Conservation (phyloP, 2,888 invertebrate genomes). For the Ophioninae sp. region DNA sequence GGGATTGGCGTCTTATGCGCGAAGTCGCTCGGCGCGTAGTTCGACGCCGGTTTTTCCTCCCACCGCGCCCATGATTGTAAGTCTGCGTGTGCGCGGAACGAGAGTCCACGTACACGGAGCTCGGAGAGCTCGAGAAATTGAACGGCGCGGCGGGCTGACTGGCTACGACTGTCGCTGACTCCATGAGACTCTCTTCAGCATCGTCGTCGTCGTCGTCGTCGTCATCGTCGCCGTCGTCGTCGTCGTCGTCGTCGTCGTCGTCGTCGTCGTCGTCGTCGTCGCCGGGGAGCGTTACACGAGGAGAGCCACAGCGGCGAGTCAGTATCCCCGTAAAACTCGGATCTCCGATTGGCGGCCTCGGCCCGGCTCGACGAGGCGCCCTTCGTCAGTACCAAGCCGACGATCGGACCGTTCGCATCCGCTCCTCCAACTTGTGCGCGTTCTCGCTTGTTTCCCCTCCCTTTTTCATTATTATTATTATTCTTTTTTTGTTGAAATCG, state of each 20-base stretch:
- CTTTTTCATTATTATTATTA: not conserved
- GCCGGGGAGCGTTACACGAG: conserved; percentile 49
- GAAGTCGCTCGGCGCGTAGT: conserved; percentile 31
- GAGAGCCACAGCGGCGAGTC: conserved; percentile 58
- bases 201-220: conserved; percentile 46
- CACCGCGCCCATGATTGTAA: conserved; percentile 45
- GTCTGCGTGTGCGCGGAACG: conserved; percentile 13
- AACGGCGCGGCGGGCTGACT: conserved; percentile 57
- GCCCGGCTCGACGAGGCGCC: conserved; percentile 64
- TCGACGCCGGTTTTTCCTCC: conserved; percentile 60
- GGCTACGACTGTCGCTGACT: conserved; percentile 59
- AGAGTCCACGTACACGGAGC: conserved; percentile 4
- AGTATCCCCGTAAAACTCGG: conserved; percentile 61
- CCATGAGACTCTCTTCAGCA: conserved; percentile 60
- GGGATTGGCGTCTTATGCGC: conserved; percentile 33
- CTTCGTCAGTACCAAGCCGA: conserved; percentile 78
- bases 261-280: conserved; percentile 29
- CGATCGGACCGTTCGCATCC: conserved; percentile 76
- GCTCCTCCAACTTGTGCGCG: conserved; percentile 47
- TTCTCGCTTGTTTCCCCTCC: conserved; percentile 16
- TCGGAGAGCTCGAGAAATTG: conserved; percentile 52
- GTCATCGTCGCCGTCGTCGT: conserved; percentile 19
- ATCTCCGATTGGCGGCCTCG: conserved; percentile 63
- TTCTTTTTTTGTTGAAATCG: not conserved
- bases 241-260: conserved; percentile 54